Base-by-base conservation (phyloP, 2,113 vertebrate species). In the Mesitornis unicolor region DNA sequence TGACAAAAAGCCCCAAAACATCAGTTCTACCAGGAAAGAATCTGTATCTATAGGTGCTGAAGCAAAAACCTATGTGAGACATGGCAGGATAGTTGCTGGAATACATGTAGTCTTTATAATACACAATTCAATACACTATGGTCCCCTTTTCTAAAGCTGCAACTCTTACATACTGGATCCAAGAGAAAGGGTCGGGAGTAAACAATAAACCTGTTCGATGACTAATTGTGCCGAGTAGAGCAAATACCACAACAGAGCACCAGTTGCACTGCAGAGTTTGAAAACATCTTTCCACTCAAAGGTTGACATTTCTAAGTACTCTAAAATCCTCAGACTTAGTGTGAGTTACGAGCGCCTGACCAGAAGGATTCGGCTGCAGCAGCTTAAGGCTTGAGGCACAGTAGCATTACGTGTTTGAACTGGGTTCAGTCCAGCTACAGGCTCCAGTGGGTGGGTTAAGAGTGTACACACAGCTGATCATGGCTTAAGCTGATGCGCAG, bases 41-140 rank as follows among this genome's bases (percentile, higher is more conserved):
- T 11, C 28, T 18, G 1, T 7, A 13, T 47, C 28, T 4, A 0
- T 17, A 26, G 4, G 13, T 54, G 19, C 45, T 77, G n/a, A 80
- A 42, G 61, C 28, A 69, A 84, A 88, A 77, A 1, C 7, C 24
- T 9, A 14, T 3, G 1, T 10, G 29, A 67, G 68, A 33, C 0
- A 0, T 22, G 26, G 15, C 47, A 42, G 65, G 13, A 75, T 33
- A 63, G 35, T 13, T 45, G 16, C 60, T 70, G 53, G 33, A 79
- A 42, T 12, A 28, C 29, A 35, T 6, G 21, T 20, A 35, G 13
- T 40, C 18, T 60, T 48, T 51, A 6, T 3, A 75, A 61, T 5
- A 29, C 0, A 0, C 28, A 31, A 63, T 31, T 64, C 35, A 45
- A 29, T 19, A 35, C 0, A 0, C 28, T 40, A 14, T 19, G 16